phyloP scores from a whole-genome alignment of 1,140 invertebrate genomes.

The silkworm (Bombyx mori) region ASM3026992v2 NC_085113.1:9811001-9811500 shows the following conservation, averaged over 20 bases:
- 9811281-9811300: too few species aligned
- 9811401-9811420: too few species aligned
- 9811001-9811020: constrained; percentile 76
- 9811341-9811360: too few species aligned
- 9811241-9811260: too few species aligned
- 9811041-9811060: constrained; percentile 57
- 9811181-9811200: constrained; percentile 16
- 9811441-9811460: too few species aligned
- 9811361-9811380: too few species aligned
- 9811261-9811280: too few species aligned
- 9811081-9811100: constrained; percentile 85
- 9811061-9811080: constrained; percentile 75
- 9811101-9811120: constrained; percentile 83
- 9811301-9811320: too few species aligned
- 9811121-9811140: constrained; percentile 78
- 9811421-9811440: too few species aligned
- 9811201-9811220: neutral
- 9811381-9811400: too few species aligned
- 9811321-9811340: too few species aligned
- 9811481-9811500: constrained; percentile 93
- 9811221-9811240: too few species aligned
- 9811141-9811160: constrained; percentile 80
- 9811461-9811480: constrained; percentile 78
- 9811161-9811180: constrained; percentile 81
- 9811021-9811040: constrained; percentile 73